Evolutionary conservation across 2,113 vertebrate genomes (phyloP).

Genomic region (Euleptes europaea): DNA sequence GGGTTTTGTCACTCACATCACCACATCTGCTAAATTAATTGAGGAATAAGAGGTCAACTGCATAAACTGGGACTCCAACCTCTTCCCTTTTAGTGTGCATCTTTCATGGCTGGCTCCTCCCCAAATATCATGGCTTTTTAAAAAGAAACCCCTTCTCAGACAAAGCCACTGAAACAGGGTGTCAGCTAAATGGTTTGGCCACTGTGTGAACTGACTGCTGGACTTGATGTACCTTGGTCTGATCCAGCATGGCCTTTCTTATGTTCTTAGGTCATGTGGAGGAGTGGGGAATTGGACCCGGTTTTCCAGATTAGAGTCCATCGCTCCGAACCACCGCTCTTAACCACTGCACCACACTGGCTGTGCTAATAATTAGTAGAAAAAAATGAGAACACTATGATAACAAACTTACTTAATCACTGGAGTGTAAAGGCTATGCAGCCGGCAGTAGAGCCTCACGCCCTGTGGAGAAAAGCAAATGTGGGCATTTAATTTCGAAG

Average conservation of each 20-base stretch:
- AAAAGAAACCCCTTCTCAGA: not conserved
- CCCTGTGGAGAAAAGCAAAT: slow-evolving; percentile 79
- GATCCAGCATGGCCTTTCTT: too few species aligned
- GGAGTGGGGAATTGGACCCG: too few species aligned
- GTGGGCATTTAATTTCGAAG: not conserved
- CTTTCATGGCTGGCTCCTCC: not conserved
- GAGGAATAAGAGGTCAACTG: not conserved
- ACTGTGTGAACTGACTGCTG: too few species aligned
- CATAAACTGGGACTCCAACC: not conserved
- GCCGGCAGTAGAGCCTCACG: slow-evolving; percentile 94
- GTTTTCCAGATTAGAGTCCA: too few species aligned
- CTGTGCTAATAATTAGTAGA: not conserved
- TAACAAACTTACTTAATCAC: slow-evolving; percentile 92
- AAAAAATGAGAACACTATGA: not conserved
- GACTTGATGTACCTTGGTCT: too few species aligned
- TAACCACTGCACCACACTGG: too few species aligned
- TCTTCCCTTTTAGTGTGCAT: not conserved
- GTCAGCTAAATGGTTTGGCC: slow-evolving; percentile 12
- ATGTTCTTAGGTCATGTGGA: too few species aligned
- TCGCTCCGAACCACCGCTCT: too few species aligned
- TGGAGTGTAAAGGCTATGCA: slow-evolving; percentile 92
- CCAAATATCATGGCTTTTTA: not conserved
- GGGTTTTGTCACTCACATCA: not conserved
- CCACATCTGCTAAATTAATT: not conserved
- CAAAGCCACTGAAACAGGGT: not conserved